These are phyloP conservation scores for Tympanuchus pallidicinctus DNA, from an alignment of 2,113 vertebrate genomes.

Conservation along the genomic window DNA sequence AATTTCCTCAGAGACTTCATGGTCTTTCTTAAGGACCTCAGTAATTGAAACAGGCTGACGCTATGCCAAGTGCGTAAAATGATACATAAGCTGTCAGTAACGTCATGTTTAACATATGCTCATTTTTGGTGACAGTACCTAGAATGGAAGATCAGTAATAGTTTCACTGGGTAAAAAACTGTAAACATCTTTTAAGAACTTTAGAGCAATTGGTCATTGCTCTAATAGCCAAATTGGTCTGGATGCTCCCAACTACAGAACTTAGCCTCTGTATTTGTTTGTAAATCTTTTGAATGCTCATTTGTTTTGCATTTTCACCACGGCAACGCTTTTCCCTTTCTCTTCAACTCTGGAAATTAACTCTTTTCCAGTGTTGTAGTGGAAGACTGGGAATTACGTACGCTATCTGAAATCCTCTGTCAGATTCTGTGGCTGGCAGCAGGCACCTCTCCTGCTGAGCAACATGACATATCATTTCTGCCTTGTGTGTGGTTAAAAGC, in stretches of 20 bases:
- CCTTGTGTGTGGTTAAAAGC: neutral
- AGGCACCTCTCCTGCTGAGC: neutral
- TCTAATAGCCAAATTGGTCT: neutral
- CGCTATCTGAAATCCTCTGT: neutral
- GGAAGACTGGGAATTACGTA: neutral
- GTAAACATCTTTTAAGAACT: neutral
- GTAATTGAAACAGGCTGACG: neutral
- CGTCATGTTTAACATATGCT: neutral
- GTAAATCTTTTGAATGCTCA: neutral
- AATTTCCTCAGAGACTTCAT: neutral
- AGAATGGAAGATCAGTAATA: neutral
- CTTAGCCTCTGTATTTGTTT: neutral
- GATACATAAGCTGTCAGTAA: neutral
- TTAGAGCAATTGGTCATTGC: neutral
- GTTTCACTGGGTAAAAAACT: neutral
- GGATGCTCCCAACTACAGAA: neutral
- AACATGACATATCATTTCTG: neutral
- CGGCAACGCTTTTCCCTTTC: neutral
- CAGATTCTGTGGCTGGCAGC: neutral
- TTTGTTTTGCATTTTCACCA: neutral
- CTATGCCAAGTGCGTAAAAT: neutral
- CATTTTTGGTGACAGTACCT: neutral
- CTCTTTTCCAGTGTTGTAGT: neutral
- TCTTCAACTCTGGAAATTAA: neutral
- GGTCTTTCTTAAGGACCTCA: neutral